Evolutionary conservation across 2,888 invertebrate genomes (phyloP).

Genomic region (Archaeoteleia sp.): DNA sequence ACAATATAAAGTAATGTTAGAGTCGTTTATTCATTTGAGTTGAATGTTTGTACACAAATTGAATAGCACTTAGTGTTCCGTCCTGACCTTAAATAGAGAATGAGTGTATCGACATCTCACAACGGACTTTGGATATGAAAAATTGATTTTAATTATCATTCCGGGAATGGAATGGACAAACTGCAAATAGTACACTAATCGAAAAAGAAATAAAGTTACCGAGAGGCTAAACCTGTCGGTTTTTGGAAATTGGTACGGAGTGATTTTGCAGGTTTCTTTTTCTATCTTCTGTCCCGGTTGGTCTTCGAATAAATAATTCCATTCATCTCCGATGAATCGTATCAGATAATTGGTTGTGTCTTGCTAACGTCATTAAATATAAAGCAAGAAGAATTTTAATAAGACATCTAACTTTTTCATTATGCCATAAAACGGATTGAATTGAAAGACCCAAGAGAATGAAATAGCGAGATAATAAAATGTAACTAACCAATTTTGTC

Average conservation of each 20-base stretch:
- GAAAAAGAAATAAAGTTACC: constrained; percentile 32
- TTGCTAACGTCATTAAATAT: constrained; percentile 3
- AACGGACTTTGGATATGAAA: too few relatives aligned
- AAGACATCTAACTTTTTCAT: constrained; percentile 9
- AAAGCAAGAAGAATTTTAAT: background rate
- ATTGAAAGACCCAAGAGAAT: background rate
- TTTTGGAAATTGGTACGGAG: constrained; percentile 66
- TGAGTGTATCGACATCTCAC: too few relatives aligned
- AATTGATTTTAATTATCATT: constrained; percentile 33
- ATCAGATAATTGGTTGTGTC: constrained; percentile 34
- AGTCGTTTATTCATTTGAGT: too few relatives aligned
- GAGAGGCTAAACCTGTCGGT: constrained; percentile 28
- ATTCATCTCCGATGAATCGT: constrained; percentile 32
- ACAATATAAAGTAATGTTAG: too few relatives aligned
- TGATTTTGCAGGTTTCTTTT: constrained; percentile 65
- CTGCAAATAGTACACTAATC: constrained; percentile 25
- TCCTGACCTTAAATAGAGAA: too few relatives aligned
- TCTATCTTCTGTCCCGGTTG: constrained; percentile 42
- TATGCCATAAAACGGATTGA: background rate
- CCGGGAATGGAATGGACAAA: constrained; percentile 30
- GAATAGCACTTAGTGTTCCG: too few relatives aligned
- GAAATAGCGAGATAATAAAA: constrained; percentile 8
- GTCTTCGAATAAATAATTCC: constrained; percentile 64
- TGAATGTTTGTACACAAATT: too few relatives aligned
- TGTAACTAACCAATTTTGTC: background rate